Base-by-base conservation (phyloP, 2,888 invertebrate genomes). In the Branchipolynoe longqiensis region DNA sequence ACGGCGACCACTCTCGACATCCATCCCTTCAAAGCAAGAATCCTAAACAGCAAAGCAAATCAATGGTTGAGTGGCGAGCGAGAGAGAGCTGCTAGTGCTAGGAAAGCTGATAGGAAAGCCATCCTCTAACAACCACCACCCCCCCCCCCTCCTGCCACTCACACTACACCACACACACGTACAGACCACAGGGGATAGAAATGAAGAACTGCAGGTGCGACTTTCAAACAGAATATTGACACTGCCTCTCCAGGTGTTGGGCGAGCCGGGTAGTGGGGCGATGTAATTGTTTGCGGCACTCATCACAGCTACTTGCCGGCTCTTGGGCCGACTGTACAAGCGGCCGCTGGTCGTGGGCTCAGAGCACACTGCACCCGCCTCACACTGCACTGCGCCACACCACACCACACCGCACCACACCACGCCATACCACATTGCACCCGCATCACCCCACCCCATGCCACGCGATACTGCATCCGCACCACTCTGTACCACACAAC, bases 271-370 rank as follows among this genome's bases (percentile, higher is more conserved):
- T 78, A 48, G 48, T 78, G 78, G n/a, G 48, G 48, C 25, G 78
- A 78, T 78, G 48, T 78, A 78, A 78, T 78, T 78, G 78, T 78
- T 78, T 78, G 78, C 25, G 31, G 8, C 28, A 4, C 28, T 40
- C 28, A 48, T 78, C 40, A 31, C n/a, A 22, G 78, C 48, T 78
- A 33, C 69, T 69, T 18, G 1, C 18, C 36, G 36, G 8, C 6
- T 12, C 28, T 1, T n/a, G 6, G 36, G 36, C 69, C 18, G 38
- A 69, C 36, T 69, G 38, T 69, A 36, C 33, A 69, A 69, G 33
- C 33, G 12, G 38, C 38, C 38, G 18, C 28, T 62, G 28, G 6
- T 56, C 12, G 12, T 62, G 2, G 62, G 62, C 3, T 12, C 48
- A 48, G 8, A 18, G 18, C 48, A 12, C 8, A 48, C 48, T 62